phyloP scores from a whole-genome alignment of 2,113 vertebrate genomes.

The Leptodactylus fuscus region DNA sequence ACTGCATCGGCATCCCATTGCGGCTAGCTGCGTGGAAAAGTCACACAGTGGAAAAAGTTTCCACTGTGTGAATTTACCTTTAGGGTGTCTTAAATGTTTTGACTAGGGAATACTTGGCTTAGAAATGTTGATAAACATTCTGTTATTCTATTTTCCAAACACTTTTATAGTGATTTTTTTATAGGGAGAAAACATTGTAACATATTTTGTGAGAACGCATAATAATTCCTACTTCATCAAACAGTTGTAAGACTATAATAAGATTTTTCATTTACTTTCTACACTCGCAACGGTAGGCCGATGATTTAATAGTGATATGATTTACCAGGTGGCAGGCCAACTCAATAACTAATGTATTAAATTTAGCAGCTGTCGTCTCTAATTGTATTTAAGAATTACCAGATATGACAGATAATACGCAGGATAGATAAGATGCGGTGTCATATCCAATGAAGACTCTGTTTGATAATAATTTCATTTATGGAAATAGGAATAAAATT shows the following conservation, averaged over 20 bases:
- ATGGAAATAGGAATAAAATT: conserved; percentile 55
- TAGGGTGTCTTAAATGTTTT: too few relatives aligned
- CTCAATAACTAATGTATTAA: conserved; percentile 62
- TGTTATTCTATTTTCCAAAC: not conserved
- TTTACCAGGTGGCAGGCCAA: conserved; percentile 64
- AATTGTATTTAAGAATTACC: conserved; percentile 59
- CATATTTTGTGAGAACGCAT: not conserved
- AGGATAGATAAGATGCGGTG: conserved; percentile 55
- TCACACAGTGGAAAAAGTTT: too few relatives aligned
- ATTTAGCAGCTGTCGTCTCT: conserved; percentile 64
- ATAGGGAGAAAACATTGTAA: too few relatives aligned
- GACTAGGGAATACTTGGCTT: too few relatives aligned
- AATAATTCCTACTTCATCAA: not conserved
- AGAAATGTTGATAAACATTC: too few relatives aligned
- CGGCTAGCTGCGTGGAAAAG: too few relatives aligned
- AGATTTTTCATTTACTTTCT: conserved; percentile 32
- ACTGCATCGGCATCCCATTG: too few relatives aligned
- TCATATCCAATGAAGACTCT: conserved; percentile 61
- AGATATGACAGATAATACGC: conserved; percentile 62
- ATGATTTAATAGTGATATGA: conserved; percentile 61
- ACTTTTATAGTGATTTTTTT: too few relatives aligned
- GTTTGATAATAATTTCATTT: conserved; percentile 58
- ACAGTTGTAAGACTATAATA: not conserved
- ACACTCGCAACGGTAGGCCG: conserved; percentile 35
- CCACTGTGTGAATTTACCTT: too few relatives aligned